Percentiles rank a stretch among this genome's conserved stretches.
These are phyloP conservation scores for Ceraclea dissimilis DNA, from an alignment of 2,888 invertebrate species.

Conservation along the genomic window DNA sequence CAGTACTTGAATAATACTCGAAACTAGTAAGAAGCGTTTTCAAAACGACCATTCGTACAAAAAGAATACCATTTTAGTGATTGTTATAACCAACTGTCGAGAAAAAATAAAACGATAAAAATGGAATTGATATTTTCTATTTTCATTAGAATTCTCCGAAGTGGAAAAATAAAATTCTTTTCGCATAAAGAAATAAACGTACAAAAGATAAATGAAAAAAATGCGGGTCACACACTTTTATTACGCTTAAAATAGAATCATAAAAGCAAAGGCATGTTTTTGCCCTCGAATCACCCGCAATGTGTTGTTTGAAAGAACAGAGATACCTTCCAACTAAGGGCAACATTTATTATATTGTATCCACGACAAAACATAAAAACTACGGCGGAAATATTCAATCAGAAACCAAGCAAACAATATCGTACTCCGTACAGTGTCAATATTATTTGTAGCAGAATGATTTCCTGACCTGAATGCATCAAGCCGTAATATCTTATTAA, in stretches of 20 bases:
- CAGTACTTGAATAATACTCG: too few species aligned
- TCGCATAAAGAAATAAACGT: neutral
- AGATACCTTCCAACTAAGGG: neutral
- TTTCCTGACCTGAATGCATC: too few species aligned
- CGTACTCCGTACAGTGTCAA: too few species aligned
- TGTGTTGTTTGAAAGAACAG: neutral
- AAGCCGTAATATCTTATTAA: too few species aligned
- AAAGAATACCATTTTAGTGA: too few species aligned
- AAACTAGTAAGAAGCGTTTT: too few species aligned
- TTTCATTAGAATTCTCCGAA: neutral
- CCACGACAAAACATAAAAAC: neutral
- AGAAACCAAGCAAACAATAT: too few species aligned
- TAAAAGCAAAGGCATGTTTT: conserved; percentile 14
- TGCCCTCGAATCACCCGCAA: neutral
- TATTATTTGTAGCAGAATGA: too few species aligned
- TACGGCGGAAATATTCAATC: neutral
- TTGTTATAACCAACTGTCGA: too few species aligned
- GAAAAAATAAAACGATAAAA: neutral
- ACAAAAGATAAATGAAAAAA: conserved; percentile 1
- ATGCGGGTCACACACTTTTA: conserved; percentile 7
- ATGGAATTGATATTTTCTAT: conserved; percentile 1
- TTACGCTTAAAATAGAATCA: conserved; percentile 12
- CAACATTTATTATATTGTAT: neutral
- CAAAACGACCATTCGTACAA: too few species aligned
- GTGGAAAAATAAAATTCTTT: conserved; percentile 1